A percentile compares a stretch with the other conserved stretches of the same genome.
Conservation (phyloP, 2,113 vertebrate genomes). For the Oxyura jamaicensis region DNA sequence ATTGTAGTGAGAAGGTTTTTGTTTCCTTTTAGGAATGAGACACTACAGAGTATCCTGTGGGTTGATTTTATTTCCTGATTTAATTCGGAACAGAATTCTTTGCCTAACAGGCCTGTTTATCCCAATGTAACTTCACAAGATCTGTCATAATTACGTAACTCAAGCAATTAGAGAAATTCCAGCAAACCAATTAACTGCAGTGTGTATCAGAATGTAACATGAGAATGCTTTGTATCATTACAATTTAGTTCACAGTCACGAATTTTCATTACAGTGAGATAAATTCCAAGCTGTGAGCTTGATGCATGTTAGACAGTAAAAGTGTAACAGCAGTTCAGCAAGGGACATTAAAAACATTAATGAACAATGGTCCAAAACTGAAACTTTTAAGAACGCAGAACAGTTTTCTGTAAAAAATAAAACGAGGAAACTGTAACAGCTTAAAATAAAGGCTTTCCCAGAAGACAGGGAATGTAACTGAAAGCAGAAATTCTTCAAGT, state of each 20-base stretch:
- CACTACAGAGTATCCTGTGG: neutral
- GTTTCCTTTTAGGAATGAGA: neutral
- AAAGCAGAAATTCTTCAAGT: neutral
- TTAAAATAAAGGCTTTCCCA: constrained; percentile 32
- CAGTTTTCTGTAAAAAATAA: constrained; percentile 44
- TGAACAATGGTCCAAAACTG: constrained; percentile 22
- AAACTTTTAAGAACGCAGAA: constrained; percentile 32
- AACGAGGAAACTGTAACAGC: neutral
- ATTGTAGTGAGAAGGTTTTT: neutral
- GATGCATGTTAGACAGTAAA: constrained; percentile 13
- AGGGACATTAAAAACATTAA: constrained; percentile 56
- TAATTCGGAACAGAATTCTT: neutral
- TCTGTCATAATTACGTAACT: neutral
- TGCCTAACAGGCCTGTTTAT: neutral
- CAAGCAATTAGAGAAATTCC: neutral
- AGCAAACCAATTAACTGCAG: neutral
- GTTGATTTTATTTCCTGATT: neutral
- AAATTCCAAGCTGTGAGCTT: constrained; percentile 42
- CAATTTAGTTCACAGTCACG: constrained; percentile 18
- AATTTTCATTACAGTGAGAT: constrained; percentile 22
- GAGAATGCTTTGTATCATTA: neutral
- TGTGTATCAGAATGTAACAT: neutral
- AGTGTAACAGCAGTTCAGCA: neutral
- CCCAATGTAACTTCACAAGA: neutral
- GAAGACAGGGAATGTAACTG: neutral